These are phyloP conservation scores for Pangasius larnaudii DNA, from an alignment of 2,797 vertebrate genomes.

Conservation along the genomic window DNA sequence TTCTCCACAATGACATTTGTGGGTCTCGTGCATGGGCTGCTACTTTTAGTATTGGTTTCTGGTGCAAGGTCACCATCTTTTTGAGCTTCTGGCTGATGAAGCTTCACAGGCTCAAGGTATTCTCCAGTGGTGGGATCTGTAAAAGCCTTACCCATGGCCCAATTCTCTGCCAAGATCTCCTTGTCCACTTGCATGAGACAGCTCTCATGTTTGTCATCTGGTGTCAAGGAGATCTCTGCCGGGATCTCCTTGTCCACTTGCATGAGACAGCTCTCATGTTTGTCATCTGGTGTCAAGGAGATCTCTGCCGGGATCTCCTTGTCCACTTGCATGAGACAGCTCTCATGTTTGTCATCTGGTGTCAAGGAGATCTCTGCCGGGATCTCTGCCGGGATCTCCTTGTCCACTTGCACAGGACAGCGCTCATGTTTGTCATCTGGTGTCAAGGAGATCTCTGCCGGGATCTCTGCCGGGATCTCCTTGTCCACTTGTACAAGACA, in stretches of 20 bases:
- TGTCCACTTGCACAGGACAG: too few species aligned
- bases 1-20: slow-evolving; percentile 83
- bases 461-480: slow-evolving; percentile 73
- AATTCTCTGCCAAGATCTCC: slow-evolving; percentile 77
- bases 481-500: neutral
- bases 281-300: too few species aligned
- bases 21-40: slow-evolving; percentile 66
- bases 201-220: too few species aligned
- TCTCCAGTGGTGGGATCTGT: slow-evolving; percentile 70
- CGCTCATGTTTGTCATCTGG: too few species aligned
- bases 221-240: too few species aligned
- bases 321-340: too few species aligned
- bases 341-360: too few species aligned
- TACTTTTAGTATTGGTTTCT: slow-evolving; percentile 57
- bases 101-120: slow-evolving; percentile 81
- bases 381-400: slow-evolving; percentile 64
- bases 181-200: neutral
- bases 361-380: too few species aligned
- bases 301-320: too few species aligned
- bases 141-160: slow-evolving; percentile 85
- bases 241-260: too few species aligned
- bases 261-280: too few species aligned
- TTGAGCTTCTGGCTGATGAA: slow-evolving; percentile 70
- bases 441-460: too few species aligned
- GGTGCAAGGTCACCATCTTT: slow-evolving; percentile 39